These are phyloP conservation scores for Hippocampus barbouri DNA, from an alignment of 2,113 vertebrate species.

Conservation along the genomic window DNA sequence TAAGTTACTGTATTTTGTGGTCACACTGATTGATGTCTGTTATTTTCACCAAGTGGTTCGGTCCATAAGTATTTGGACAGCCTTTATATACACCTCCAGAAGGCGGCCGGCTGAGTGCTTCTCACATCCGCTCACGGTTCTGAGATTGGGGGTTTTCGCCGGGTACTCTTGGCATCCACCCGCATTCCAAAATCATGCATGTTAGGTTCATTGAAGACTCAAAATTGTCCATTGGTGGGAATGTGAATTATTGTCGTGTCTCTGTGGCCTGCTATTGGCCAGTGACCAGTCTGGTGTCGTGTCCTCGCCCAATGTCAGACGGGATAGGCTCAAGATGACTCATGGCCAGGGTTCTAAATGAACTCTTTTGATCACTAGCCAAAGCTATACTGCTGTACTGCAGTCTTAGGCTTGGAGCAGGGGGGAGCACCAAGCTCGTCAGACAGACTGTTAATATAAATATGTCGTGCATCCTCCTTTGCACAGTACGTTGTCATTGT, in stretches of 20 bases:
- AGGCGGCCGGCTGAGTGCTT: neutral
- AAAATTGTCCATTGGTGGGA: too few species aligned
- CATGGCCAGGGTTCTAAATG: too few species aligned
- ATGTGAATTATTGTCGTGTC: neutral
- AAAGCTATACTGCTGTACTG: too few species aligned
- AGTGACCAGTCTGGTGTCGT: neutral
- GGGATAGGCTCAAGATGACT: too few species aligned
- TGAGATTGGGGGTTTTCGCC: neutral
- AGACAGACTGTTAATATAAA: too few species aligned
- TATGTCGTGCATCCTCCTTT: too few species aligned
- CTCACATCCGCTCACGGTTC: neutral
- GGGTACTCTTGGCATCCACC: too few species aligned
- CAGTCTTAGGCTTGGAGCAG: too few species aligned
- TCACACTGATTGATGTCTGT: conserved; percentile 13
- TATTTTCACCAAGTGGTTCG: neutral
- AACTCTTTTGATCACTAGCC: too few species aligned
- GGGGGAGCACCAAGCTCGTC: too few species aligned
- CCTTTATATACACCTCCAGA: neutral
- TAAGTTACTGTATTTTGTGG: conserved; percentile 7
- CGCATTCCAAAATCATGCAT: neutral
- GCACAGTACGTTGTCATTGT: too few species aligned
- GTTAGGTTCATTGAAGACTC: neutral
- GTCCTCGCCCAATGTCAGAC: too few species aligned
- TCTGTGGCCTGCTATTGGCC: neutral
- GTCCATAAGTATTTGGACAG: neutral